Evolutionary conservation across 2,888 invertebrate species (phyloP).

Genomic region (Adelphocoris suturalis): DNA sequence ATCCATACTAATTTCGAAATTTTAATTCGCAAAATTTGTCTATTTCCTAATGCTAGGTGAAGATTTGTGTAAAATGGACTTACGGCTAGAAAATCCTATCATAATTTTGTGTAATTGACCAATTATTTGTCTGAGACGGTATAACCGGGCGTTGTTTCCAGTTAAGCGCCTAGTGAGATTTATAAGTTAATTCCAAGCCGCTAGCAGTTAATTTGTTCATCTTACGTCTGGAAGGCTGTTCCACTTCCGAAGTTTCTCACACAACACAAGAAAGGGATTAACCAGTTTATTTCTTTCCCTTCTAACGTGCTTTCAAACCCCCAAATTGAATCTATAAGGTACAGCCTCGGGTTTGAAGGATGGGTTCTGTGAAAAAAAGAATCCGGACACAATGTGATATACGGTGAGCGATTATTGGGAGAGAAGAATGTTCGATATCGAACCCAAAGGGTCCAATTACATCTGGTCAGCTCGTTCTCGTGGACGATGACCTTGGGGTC

Average conservation of each 20-base stretch:
- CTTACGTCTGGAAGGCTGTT: background rate
- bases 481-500: conserved; percentile 36
- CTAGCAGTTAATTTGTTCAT: conserved; percentile 9
- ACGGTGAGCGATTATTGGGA: conserved; percentile 36
- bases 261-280: background rate
- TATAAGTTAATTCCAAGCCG: background rate
- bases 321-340: background rate
- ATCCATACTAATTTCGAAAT: no score
- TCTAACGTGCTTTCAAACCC: background rate
- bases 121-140: background rate
- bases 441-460: conserved; percentile 33
- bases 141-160: background rate
- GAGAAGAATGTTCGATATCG: conserved; percentile 22
- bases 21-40: no score
- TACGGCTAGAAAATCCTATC: no score
- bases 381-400: conserved; percentile 26
- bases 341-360: background rate
- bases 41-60: no score
- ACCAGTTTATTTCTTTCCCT: conserved; percentile 1
- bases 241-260: background rate
- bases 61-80: no score
- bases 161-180: background rate
- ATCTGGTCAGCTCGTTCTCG: background rate
- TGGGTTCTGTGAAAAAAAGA: background rate
- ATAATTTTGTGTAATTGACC: background rate